Percentiles rank a stretch among this genome's conserved stretches.
Conservation (phyloP, 37 sponge, comb jelly and placozoan species). For the Oopsacas minuta region DNA sequence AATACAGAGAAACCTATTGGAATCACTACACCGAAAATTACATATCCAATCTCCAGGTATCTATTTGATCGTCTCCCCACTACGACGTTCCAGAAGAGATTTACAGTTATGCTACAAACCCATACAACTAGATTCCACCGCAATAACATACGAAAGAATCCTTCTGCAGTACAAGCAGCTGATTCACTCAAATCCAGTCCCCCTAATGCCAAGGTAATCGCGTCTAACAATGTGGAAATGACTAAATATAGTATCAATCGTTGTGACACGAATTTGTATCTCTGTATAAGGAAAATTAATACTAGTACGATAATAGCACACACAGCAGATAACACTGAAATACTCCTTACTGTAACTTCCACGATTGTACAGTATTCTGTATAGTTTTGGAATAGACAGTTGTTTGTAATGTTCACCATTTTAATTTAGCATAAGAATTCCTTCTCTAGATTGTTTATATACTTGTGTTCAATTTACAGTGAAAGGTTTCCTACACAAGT, state of each 20-base stretch:
- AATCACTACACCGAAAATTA: not conserved
- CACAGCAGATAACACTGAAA: not conserved
- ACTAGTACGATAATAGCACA: not conserved
- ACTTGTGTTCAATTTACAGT: too few relatives aligned
- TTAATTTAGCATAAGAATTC: too few relatives aligned
- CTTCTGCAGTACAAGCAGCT: not conserved
- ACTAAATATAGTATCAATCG: not conserved
- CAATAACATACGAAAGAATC: not conserved
- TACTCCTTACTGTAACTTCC: not conserved
- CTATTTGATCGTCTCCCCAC: not conserved
- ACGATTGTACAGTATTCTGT: conserved; percentile 1
- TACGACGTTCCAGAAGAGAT: not conserved
- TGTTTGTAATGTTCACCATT: not conserved
- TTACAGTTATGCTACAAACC: not conserved
- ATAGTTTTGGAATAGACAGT: not conserved
- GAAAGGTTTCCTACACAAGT: too few relatives aligned
- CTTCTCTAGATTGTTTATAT: too few relatives aligned
- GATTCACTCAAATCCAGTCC: not conserved
- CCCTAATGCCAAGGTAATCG: not conserved
- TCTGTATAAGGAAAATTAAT: not conserved
- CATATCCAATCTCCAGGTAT: not conserved
- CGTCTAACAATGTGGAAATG: not conserved
- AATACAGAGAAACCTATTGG: not conserved
- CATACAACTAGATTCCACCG: not conserved
- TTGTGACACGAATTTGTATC: not conserved